Evolutionary conservation across 2,113 vertebrate genomes (phyloP).

Genomic region (Capra hircus): DNA sequence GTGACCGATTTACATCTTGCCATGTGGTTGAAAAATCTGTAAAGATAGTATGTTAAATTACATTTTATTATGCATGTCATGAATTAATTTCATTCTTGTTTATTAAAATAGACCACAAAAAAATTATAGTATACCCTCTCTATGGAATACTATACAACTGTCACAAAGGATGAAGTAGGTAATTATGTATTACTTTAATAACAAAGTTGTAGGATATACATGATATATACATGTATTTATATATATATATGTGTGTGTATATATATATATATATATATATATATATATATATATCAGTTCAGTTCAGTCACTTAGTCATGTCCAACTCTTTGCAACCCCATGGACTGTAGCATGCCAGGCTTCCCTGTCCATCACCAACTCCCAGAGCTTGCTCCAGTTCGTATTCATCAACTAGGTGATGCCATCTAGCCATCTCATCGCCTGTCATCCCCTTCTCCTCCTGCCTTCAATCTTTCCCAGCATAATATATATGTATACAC

Average conservation of each 20-base stretch:
- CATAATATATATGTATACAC: background rate
- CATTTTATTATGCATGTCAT: background rate
- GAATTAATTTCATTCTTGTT: background rate
- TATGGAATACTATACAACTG: background rate
- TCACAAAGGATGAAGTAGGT: background rate
- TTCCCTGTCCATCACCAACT: background rate
- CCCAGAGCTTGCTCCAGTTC: background rate
- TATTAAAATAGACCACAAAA: slow-evolving; percentile 9
- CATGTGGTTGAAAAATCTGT: background rate
- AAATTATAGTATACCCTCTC: background rate
- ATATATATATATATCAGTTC: background rate
- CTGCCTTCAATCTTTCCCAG: background rate
- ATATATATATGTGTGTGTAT: background rate
- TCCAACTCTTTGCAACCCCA: background rate
- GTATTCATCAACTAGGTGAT: background rate
- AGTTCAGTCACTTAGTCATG: rapidly evolving
- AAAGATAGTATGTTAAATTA: background rate
- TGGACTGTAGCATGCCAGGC: background rate
- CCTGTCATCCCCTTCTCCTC: background rate
- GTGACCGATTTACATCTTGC: background rate
- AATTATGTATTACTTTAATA: background rate
- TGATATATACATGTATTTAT: background rate
- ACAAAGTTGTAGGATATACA: background rate
- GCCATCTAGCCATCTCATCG: background rate
- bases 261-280: too few relatives aligned